These are phyloP conservation scores for Stichopus chloronotus DNA, from an alignment of 35 echinoderm and acorn worm genomes.

Conservation along the genomic window DNA sequence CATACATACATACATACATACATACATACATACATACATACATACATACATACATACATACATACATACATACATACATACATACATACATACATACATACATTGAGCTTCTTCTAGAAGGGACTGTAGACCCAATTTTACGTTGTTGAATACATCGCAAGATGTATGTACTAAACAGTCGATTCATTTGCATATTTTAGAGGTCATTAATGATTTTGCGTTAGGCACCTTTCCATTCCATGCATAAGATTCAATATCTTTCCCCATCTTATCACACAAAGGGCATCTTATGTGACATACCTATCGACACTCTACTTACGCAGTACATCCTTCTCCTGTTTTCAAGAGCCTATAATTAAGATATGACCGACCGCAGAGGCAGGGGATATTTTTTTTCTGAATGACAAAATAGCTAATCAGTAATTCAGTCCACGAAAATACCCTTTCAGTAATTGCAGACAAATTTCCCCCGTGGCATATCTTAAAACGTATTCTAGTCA, in stretches of 20 bases:
- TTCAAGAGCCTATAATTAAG: neutral
- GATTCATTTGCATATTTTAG: too few relatives aligned
- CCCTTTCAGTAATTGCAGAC: conserved; percentile 26
- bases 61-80: neutral
- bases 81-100: neutral
- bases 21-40: conserved; percentile 3
- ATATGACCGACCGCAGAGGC: neutral
- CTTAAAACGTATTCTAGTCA: neutral
- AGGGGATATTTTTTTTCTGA: neutral
- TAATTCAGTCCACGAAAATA: neutral
- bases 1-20: neutral
- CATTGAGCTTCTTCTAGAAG: neutral
- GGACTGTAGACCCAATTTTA: too few relatives aligned
- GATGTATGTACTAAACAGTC: too few relatives aligned
- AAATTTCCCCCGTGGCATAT: conserved; percentile 6
- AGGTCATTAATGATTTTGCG: too few relatives aligned
- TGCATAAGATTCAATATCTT: too few relatives aligned
- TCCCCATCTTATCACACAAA: too few relatives aligned
- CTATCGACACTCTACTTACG: neutral
- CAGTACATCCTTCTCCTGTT: neutral
- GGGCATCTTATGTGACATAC: too few relatives aligned
- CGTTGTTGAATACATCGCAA: too few relatives aligned
- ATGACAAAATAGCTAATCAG: neutral
- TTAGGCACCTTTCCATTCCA: neutral
- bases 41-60: neutral